phyloP scores from a whole-genome alignment of 2,888 invertebrate species.

The Biston betularia region DNA sequence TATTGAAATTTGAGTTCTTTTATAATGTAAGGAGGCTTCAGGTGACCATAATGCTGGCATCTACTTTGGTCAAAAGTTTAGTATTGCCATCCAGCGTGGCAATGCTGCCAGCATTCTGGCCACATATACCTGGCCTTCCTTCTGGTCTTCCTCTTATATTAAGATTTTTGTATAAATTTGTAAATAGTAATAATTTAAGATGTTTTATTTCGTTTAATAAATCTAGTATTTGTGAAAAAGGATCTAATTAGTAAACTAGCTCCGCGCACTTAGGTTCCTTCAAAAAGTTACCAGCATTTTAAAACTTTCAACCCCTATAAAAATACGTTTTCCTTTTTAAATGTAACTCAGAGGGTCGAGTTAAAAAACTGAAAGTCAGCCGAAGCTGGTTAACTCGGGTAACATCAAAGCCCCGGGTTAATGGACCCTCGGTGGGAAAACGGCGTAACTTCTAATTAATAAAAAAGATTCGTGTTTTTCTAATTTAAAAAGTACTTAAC shows the following conservation, averaged over 20 bases:
- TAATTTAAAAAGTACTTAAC: slow-evolving; percentile 13
- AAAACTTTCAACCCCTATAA: slow-evolving; percentile 18
- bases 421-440: slow-evolving; percentile 47
- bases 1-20: too few relatives aligned
- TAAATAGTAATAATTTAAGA: too few relatives aligned
- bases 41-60: too few relatives aligned
- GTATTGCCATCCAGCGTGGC: too few relatives aligned
- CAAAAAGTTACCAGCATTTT: slow-evolving; percentile 23
- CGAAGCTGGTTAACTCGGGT: slow-evolving; percentile 47
- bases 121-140: too few relatives aligned
- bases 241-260: neutral
- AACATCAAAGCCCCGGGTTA: slow-evolving; percentile 61
- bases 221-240: neutral
- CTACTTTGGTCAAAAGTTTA: too few relatives aligned
- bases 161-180: too few relatives aligned
- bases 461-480: slow-evolving; percentile 16
- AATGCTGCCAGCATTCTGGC: too few relatives aligned
- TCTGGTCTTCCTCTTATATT: too few relatives aligned
- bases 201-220: too few relatives aligned
- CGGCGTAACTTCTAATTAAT: slow-evolving; percentile 25
- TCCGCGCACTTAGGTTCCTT: neutral
- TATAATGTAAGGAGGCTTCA: too few relatives aligned
- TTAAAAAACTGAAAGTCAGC: slow-evolving; percentile 62
- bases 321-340: slow-evolving; percentile 46
- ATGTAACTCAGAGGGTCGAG: slow-evolving; percentile 41